A percentile compares a stretch with the other conserved stretches of the same genome.
Conservation (phyloP, 1,140 invertebrate species). For the Formica exsecta region DNA sequence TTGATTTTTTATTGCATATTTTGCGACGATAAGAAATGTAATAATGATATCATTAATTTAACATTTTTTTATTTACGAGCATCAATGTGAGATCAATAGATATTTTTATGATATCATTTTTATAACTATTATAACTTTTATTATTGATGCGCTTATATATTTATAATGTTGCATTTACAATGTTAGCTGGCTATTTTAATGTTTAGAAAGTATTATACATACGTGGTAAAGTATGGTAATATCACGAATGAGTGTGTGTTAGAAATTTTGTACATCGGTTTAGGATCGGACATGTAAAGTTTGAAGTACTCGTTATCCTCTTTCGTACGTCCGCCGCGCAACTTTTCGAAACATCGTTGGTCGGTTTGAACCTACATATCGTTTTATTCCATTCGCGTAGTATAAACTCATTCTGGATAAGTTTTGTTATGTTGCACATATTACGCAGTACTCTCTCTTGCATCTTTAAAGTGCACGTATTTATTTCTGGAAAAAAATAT, state of each 20-base stretch:
- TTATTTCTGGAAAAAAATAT: slow-evolving; percentile 13
- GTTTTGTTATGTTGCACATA: background rate
- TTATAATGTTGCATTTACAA: background rate
- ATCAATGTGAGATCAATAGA: background rate
- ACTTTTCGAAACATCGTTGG: slow-evolving; percentile 54
- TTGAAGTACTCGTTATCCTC: slow-evolving; percentile 35
- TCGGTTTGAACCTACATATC: slow-evolving; percentile 47
- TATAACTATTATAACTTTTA: background rate
- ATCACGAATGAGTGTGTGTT: slow-evolving; percentile 47
- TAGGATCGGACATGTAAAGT: slow-evolving; percentile 60
- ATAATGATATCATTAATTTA: background rate
- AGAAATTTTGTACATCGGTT: slow-evolving; percentile 45
- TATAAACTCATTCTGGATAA: slow-evolving; percentile 30
- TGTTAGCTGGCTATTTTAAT: slow-evolving; percentile 27
- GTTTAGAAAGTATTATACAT: slow-evolving; percentile 44
- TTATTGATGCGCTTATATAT: background rate
- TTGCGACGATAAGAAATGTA: background rate
- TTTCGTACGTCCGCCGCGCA: slow-evolving; percentile 26
- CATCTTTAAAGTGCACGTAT: slow-evolving; percentile 13
- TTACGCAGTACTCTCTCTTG: background rate
- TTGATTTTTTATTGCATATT: background rate
- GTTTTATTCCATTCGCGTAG: slow-evolving; percentile 38
- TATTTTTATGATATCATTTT: background rate
- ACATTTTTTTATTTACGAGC: background rate
- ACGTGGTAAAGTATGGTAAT: slow-evolving; percentile 49